phyloP scores from a whole-genome alignment of 2,113 vertebrate species.

The Pelecanus crispus region DNA sequence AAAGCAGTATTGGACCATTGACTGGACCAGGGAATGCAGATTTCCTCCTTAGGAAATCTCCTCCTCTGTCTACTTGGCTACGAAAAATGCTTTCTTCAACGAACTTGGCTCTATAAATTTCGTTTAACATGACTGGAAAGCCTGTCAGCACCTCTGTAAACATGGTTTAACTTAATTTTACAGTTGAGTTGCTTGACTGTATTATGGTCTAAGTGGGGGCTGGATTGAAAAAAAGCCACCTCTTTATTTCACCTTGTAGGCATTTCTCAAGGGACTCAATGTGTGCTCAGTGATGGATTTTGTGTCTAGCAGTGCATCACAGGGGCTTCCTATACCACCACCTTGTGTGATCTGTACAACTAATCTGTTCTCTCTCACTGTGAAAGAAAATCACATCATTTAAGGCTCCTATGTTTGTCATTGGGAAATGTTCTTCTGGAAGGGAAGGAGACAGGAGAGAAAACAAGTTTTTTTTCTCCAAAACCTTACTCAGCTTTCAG shows the following conservation, averaged over 20 bases:
- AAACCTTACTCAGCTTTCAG: neutral
- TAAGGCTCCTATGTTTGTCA: neutral
- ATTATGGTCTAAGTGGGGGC: neutral
- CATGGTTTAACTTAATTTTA: slow-evolving; percentile 54
- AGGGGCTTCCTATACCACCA: neutral
- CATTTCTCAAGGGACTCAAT: neutral
- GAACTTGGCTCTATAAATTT: slow-evolving; percentile 19
- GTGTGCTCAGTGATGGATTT: slow-evolving; percentile 5
- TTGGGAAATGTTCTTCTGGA: neutral
- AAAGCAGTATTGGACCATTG: neutral
- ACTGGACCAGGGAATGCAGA: neutral
- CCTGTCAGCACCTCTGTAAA: slow-evolving; percentile 43
- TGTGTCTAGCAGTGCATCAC: neutral
- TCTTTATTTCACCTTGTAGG: slow-evolving; percentile 7
- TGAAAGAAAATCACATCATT: neutral
- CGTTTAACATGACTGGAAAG: slow-evolving; percentile 22
- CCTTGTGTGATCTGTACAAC: neutral
- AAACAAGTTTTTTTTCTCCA: neutral
- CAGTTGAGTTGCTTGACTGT: slow-evolving; percentile 23
- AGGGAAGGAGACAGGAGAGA: neutral
- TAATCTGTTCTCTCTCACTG: neutral
- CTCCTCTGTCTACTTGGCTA: neutral
- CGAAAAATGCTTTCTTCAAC: slow-evolving; percentile 16
- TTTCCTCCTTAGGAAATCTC: slow-evolving; percentile 20
- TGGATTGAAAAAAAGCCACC: slow-evolving; percentile 8